Percentiles rank a stretch among this genome's conserved stretches.
Conservation (phyloP, 2,888 invertebrate genomes). For the Agrotis ipsilon region DNA sequence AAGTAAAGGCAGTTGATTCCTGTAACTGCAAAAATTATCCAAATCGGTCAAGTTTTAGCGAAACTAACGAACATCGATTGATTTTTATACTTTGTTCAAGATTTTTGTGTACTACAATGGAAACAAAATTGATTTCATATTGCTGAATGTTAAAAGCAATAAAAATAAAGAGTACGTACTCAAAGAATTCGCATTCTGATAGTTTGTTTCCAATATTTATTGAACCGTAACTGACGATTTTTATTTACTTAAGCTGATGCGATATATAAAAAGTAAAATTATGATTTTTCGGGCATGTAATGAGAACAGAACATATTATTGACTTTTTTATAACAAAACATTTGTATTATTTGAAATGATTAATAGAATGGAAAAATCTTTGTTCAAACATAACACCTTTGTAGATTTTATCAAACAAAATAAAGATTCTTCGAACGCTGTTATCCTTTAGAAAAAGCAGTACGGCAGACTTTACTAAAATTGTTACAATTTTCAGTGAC, state of each 20-base stretch:
- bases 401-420: too few relatives aligned
- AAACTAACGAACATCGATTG: too few relatives aligned
- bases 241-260: neutral
- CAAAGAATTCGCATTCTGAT: constrained; percentile 4
- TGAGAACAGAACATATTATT: neutral
- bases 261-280: neutral
- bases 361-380: too few relatives aligned
- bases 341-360: neutral
- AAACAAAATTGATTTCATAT: too few relatives aligned
- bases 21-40: too few relatives aligned
- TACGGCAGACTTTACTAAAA: neutral
- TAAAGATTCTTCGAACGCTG: too few relatives aligned
- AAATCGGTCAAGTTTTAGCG: too few relatives aligned
- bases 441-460: neutral
- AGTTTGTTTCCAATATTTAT: constrained; percentile 18
- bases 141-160: too few relatives aligned
- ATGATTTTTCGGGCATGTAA: neutral
- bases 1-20: too few relatives aligned
- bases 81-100: too few relatives aligned
- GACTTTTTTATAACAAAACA: neutral
- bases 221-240: neutral
- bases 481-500: neutral
- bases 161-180: constrained; percentile 7
- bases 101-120: too few relatives aligned
- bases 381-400: too few relatives aligned